Evolutionary conservation across 2,888 invertebrate genomes (phyloP).

Genomic region (Mimumesa dahlbomi): DNA sequence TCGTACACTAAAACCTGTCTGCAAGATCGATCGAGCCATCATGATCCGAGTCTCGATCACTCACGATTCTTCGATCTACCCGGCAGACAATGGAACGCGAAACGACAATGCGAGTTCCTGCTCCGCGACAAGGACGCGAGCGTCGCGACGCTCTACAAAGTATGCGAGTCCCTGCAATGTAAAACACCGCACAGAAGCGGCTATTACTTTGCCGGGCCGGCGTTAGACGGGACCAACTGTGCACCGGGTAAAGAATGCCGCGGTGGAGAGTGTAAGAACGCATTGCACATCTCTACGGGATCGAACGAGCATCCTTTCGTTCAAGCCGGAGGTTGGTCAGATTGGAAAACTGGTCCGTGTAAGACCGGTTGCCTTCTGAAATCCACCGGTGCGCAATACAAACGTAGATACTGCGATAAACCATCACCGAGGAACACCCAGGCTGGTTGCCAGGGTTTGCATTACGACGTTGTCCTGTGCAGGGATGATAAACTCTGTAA

Average conservation of each 20-base stretch:
- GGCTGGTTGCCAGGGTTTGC: conserved; percentile 84
- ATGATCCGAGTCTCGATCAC: conserved; percentile 82
- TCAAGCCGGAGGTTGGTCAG: conserved; percentile 84
- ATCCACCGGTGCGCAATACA: conserved; percentile 84
- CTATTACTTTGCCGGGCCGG: conserved; percentile 90
- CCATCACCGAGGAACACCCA: conserved; percentile 74
- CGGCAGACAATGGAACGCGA: conserved; percentile 87
- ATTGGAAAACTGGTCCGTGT: conserved; percentile 84
- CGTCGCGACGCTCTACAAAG: conserved; percentile 77
- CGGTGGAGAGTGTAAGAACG: conserved; percentile 71
- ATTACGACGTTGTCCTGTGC: conserved; percentile 86
- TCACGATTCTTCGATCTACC: conserved; percentile 85
- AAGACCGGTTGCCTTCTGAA: conserved; percentile 86
- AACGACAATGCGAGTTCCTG: conserved; percentile 88
- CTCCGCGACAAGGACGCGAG: conserved; percentile 86
- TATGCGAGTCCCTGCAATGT: conserved; percentile 87
- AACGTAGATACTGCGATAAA: conserved; percentile 83
- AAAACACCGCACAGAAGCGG: conserved; percentile 87
- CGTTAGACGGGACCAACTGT: conserved; percentile 90
- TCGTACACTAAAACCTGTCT: conserved; percentile 81
- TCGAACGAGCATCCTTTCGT: conserved; percentile 65
- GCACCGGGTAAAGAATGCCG: conserved; percentile 83
- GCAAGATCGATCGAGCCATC: conserved; percentile 82
- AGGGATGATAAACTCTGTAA: conserved; percentile 84
- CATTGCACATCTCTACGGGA: conserved; percentile 34